A percentile compares a stretch with the other conserved stretches of the same genome.
These are phyloP conservation scores for Nipponacmea schrenckii DNA, from an alignment of 2,888 invertebrate species.

Conservation along the genomic window DNA sequence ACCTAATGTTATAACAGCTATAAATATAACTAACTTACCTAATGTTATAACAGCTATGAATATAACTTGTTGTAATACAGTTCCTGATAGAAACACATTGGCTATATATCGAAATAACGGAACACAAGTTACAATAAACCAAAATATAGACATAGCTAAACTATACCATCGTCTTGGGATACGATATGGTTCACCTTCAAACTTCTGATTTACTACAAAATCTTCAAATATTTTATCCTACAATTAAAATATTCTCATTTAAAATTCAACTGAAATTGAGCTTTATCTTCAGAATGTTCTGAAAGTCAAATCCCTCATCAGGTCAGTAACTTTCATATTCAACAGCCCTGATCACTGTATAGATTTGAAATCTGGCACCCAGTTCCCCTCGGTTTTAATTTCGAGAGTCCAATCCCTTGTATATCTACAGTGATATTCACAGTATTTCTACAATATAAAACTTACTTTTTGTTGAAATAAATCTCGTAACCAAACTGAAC, in stretches of 20 bases:
- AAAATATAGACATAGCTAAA: constrained; percentile 58
- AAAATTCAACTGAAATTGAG: not conserved
- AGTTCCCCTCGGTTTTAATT: too few species aligned
- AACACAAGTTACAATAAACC: constrained; percentile 58
- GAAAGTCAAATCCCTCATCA: not conserved
- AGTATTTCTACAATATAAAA: too few species aligned
- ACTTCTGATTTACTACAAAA: constrained; percentile 56
- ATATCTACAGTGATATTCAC: too few species aligned
- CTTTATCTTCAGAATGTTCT: not conserved
- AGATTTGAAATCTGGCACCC: too few species aligned
- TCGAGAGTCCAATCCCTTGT: too few species aligned
- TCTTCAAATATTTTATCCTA: constrained; percentile 67
- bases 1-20: too few species aligned
- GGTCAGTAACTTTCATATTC: not conserved
- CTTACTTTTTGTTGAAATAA: constrained; percentile 76
- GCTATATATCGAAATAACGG: constrained; percentile 57
- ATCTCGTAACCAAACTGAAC: constrained; percentile 84
- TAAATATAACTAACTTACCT: constrained; percentile 86
- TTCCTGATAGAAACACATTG: constrained; percentile 70
- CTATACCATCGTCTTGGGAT: constrained; percentile 54
- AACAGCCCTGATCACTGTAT: too few species aligned
- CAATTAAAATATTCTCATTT: constrained; percentile 15
- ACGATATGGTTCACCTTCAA: constrained; percentile 43
- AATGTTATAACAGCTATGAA: constrained; percentile 78
- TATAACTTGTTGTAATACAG: constrained; percentile 77